These are phyloP conservation scores for Horisme vitalbata DNA, from an alignment of 2,888 invertebrate species.

Conservation along the genomic window DNA sequence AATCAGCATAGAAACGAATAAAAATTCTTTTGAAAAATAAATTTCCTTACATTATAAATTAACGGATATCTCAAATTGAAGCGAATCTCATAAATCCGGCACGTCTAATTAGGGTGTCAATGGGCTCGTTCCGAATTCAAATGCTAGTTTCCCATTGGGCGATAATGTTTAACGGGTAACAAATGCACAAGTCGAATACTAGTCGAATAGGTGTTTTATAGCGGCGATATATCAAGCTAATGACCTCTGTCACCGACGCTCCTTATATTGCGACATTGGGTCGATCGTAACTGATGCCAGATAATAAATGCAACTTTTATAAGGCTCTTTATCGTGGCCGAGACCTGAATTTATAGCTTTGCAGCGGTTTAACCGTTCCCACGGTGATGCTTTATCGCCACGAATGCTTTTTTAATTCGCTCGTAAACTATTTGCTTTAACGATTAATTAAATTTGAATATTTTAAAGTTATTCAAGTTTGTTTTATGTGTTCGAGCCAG, in stretches of 20 bases:
- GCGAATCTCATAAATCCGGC: slow-evolving; percentile 27
- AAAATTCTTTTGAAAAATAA: too few relatives aligned
- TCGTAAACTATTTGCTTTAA: slow-evolving; percentile 54
- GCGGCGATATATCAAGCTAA: slow-evolving; percentile 59
- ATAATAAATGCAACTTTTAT: slow-evolving; percentile 69
- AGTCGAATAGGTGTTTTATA: slow-evolving; percentile 47
- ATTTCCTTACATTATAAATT: slow-evolving; percentile 19
- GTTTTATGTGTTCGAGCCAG: too few relatives aligned
- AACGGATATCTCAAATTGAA: slow-evolving; percentile 30
- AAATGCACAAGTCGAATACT: slow-evolving; percentile 40
- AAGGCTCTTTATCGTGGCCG: slow-evolving; percentile 59
- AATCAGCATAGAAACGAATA: too few relatives aligned
- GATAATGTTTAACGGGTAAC: slow-evolving; percentile 32
- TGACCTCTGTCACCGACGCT: slow-evolving; percentile 49
- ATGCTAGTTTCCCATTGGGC: slow-evolving; percentile 29
- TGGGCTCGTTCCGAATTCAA: slow-evolving; percentile 29
- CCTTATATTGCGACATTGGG: slow-evolving; percentile 53
- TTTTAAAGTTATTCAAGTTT: slow-evolving; percentile 28
- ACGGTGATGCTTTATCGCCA: slow-evolving; percentile 56
- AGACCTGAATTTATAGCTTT: slow-evolving; percentile 57
- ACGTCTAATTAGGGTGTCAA: slow-evolving; percentile 33
- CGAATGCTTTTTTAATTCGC: slow-evolving; percentile 54
- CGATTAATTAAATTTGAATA: slow-evolving; percentile 53
- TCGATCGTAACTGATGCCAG: slow-evolving; percentile 50
- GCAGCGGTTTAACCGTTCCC: slow-evolving; percentile 60